Conservation (phyloP, 1,140 invertebrate species). For the Linepithema humile region DNA sequence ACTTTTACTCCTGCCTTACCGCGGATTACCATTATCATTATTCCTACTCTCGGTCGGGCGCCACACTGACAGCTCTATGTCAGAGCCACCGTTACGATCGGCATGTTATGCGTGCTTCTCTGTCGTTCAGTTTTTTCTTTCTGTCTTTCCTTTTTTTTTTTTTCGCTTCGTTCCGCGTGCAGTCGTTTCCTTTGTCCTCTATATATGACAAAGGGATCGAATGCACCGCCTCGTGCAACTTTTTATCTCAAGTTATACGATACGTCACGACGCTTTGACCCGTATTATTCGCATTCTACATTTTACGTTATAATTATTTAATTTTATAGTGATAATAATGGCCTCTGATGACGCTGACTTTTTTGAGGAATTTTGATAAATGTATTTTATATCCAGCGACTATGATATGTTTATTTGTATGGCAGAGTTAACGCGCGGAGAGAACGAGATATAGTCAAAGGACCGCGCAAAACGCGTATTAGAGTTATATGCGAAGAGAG, state of each 20-base stretch:
- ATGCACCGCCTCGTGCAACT: background rate
- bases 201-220: constrained; percentile 9
- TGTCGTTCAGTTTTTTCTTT: background rate
- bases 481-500: background rate
- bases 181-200: constrained; percentile 18
- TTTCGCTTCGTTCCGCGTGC: background rate
- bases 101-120: constrained; percentile 45
- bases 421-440: no score
- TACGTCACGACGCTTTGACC: constrained; percentile 1
- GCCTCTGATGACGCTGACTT: background rate
- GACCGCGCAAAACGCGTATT: no score
- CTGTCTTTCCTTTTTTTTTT: background rate
- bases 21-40: constrained; percentile 81
- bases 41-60: constrained; percentile 73
- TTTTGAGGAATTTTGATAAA: background rate
- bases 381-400: no score
- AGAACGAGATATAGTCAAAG: no score
- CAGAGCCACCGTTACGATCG: constrained; percentile 67
- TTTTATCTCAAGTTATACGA: background rate
- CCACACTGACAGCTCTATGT: constrained; percentile 68
- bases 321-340: no score
- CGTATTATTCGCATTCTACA: constrained; percentile 13
- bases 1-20: constrained; percentile 75
- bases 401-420: no score
- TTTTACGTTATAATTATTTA: constrained; percentile 10